Evolutionary conservation across 2,113 vertebrate species (phyloP).

Genomic region (Colossoma macropomum): DNA sequence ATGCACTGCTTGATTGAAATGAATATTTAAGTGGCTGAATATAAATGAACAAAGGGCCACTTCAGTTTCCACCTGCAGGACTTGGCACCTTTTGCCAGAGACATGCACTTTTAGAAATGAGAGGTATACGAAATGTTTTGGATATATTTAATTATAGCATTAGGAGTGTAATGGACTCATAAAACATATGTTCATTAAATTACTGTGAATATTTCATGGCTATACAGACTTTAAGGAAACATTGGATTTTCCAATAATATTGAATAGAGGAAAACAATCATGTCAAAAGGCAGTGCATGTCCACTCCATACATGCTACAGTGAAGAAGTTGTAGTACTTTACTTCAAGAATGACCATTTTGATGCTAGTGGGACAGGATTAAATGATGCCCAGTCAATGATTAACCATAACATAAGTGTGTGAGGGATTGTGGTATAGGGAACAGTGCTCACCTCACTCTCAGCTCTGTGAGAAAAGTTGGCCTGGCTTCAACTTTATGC

Average conservation of each 20-base stretch:
- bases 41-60: constrained; percentile 52
- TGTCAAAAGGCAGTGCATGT: neutral
- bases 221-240: neutral
- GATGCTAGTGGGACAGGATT: too few species aligned
- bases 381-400: too few species aligned
- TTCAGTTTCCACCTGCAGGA: constrained; percentile 38
- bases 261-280: neutral
- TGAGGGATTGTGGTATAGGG: too few species aligned
- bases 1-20: constrained; percentile 56
- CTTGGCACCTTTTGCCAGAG: constrained; percentile 24
- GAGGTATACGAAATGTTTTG: constrained; percentile 3
- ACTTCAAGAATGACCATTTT: too few species aligned
- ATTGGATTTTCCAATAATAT: neutral
- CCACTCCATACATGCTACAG: neutral
- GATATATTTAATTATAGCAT: neutral
- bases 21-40: constrained; percentile 56
- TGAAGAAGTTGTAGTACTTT: neutral
- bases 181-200: neutral
- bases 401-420: too few species aligned
- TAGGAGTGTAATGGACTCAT: neutral
- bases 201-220: neutral
- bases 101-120: constrained; percentile 18
- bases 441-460: too few species aligned
- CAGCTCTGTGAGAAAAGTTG: too few species aligned
- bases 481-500: too few species aligned